Evolutionary conservation across 2,797 vertebrate species (phyloP), one percentile per base, ranked within the genome.

Genomic region (Eulemur albifrons): DNA sequence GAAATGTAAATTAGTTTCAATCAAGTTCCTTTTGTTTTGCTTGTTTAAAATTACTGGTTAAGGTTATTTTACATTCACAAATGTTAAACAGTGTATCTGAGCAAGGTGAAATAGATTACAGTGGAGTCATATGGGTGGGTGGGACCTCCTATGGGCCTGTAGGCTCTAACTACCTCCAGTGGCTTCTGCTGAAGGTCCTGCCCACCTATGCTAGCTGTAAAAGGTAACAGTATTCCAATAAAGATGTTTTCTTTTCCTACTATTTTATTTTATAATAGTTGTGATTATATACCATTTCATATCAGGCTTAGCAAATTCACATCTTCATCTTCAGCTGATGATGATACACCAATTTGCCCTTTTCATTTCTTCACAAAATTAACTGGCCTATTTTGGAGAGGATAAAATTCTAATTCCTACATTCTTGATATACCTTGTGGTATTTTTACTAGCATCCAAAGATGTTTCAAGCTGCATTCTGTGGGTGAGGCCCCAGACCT

Each of bases 1-100:
- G 95, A 96, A 97, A 93, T 98, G 94, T 97, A 97, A 95, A 97
- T 98, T 96, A 94, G 95, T 97, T 97, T 96, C 88, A 97, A 73
- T 98, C 94, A 94, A 87, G 72, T 97, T 87, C 69, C 79, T 94
- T 97, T 97, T 97, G 95, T 97, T 95, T 95, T 97, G 83, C 86
- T 87, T 86, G 90, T 77, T 96, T 96, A 92, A 96, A 97, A 97
- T 97, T 92, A 89, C 88, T 87, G 54, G 93, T 95, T 97, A 91
- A 96, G 93, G 80, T 97, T 96, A 89, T 97, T 97, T 96, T 95
- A 93, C 93, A 96, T 97, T 97, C 95, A 95, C 96, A 93, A 83
- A 96, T 93, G 54, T 97, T 96, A 94, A 95, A 92, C 92, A 96
- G 50, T 93, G 27, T 92, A 59, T 97, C 81, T 95, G 85, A 96